Conservation (phyloP, 2,888 invertebrate species). For the Polietes domitor region DNA sequence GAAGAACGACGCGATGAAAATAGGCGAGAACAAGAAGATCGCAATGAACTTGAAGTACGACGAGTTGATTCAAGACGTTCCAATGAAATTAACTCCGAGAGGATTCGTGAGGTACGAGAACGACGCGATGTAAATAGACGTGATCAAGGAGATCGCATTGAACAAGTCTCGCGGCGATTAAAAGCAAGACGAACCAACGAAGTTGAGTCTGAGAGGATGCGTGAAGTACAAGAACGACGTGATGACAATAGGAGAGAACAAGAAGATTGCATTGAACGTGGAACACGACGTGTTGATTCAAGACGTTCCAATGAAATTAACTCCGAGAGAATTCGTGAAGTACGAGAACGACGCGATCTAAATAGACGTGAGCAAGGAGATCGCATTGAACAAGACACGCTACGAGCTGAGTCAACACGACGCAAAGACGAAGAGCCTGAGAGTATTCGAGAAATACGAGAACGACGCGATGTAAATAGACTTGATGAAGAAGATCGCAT, state of each 20-base stretch:
- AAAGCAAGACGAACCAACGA: background rate
- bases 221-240: background rate
- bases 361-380: conserved; percentile 14
- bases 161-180: background rate
- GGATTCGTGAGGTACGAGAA: background rate
- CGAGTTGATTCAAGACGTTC: background rate
- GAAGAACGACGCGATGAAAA: background rate
- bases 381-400: background rate
- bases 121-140: conserved; percentile 1
- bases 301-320: background rate
- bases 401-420: background rate
- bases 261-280: background rate
- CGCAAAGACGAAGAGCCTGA: background rate
- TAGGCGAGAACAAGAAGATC: background rate
- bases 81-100: background rate
- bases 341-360: background rate
- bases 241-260: background rate
- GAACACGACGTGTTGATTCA: background rate
- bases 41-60: background rate
- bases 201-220: background rate
- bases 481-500: background rate
- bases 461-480: background rate
- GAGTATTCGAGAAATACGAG: background rate
- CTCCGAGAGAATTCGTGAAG: background rate
- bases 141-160: background rate